A percentile compares a stretch with the other conserved stretches of the same genome.
These are phyloP conservation scores for Leptinotarsa tumamoca DNA, from an alignment of 2,888 invertebrate species.

Conservation along the genomic window DNA sequence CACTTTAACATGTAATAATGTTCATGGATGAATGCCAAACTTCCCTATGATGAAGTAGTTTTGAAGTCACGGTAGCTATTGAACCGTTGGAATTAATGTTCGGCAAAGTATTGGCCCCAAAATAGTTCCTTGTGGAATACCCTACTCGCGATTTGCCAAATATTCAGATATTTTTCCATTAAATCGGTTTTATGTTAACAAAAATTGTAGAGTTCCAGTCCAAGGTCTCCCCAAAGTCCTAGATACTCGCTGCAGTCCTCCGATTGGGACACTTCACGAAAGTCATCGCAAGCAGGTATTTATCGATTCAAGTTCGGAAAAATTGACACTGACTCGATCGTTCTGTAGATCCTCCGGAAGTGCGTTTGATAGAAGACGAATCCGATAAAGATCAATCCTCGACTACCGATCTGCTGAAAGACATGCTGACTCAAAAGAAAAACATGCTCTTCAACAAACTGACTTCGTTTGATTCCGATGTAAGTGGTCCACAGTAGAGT, in stretches of 20 bases:
- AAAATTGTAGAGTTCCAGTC: constrained; percentile 70
- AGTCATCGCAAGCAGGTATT: constrained; percentile 76
- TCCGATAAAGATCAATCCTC: constrained; percentile 79
- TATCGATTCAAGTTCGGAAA: neutral
- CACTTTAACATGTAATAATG: too few species aligned
- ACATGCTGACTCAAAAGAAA: constrained; percentile 92
- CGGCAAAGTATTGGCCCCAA: too few species aligned
- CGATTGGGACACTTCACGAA: constrained; percentile 71
- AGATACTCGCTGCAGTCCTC: constrained; percentile 70
- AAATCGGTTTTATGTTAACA: too few species aligned
- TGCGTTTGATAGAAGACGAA: constrained; percentile 70
- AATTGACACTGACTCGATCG: neutral
- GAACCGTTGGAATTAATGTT: too few species aligned
- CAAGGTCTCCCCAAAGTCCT: constrained; percentile 76
- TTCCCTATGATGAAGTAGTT: too few species aligned
- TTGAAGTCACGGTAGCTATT: too few species aligned
- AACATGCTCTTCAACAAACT: constrained; percentile 87
- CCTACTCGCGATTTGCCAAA: too few species aligned
- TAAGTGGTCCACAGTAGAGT: constrained; percentile 68
- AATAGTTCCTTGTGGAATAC: too few species aligned
- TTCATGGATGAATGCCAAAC: too few species aligned
- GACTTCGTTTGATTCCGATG: constrained; percentile 91
- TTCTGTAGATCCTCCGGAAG: constrained; percentile 71
- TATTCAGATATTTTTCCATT: too few species aligned
- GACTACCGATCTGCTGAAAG: constrained; percentile 92